These are phyloP conservation scores for Hylaeus anthracinus DNA, from an alignment of 1,140 invertebrate species.

Conservation along the genomic window DNA sequence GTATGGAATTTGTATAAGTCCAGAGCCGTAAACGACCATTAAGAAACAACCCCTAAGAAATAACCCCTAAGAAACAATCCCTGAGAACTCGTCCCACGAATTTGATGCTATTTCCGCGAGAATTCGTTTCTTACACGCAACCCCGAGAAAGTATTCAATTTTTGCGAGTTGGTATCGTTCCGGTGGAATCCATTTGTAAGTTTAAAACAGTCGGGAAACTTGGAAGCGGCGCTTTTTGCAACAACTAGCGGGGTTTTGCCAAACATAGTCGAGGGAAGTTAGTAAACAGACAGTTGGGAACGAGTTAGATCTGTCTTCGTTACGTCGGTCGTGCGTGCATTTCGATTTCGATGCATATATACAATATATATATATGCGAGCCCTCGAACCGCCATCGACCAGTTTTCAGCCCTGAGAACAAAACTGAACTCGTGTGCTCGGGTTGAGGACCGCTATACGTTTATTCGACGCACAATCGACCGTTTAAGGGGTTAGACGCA, in stretches of 20 bases:
- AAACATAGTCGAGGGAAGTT: slow-evolving; percentile 23
- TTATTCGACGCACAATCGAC: not conserved
- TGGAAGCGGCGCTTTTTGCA: not conserved
- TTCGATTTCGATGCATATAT: not conserved
- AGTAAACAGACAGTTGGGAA: slow-evolving; percentile 2
- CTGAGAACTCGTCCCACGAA: too few species aligned
- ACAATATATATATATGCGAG: not conserved
- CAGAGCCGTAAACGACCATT: too few species aligned
- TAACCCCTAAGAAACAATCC: too few species aligned
- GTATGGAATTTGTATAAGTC: too few species aligned
- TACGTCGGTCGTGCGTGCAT: not conserved
- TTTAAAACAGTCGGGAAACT: slow-evolving; percentile 24
- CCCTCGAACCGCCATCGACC: not conserved
- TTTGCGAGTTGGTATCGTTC: not conserved
- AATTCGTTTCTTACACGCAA: not conserved
- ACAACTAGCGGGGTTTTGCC: slow-evolving; percentile 4
- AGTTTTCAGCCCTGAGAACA: slow-evolving; percentile 17
- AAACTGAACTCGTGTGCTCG: not conserved
- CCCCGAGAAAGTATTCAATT: slow-evolving; percentile 29
- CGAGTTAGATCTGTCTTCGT: slow-evolving; percentile 21
- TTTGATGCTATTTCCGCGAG: too few species aligned
- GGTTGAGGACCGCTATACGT: not conserved
- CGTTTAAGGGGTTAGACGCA: not conserved
- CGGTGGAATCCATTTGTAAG: slow-evolving; percentile 6
- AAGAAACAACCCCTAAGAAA: too few species aligned